Base-by-base conservation (phyloP, 2,888 invertebrate genomes). In the Orthonevra nobilis region DNA sequence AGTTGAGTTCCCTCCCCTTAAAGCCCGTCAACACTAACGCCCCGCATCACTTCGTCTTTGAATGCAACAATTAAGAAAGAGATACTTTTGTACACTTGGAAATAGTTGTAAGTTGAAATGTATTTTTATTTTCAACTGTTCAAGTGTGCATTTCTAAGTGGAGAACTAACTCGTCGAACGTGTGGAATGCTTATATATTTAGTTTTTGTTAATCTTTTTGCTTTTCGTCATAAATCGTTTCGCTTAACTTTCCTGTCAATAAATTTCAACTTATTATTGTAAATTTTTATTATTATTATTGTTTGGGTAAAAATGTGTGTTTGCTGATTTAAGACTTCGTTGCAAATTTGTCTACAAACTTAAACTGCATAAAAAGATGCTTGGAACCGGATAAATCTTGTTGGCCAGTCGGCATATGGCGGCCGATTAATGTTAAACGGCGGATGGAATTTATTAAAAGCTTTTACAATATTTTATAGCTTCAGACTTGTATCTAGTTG, bases 371-470 rank as follows among this genome's bases (percentile, higher is more conserved):
- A n/a, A n/a, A n/a, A n/a, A n/a, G n/a, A 12, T 20, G 9, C 15
- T 12, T 46, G 54, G 26, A 68, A 73, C 79, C 79, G 79, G 79
- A 79, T 68, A 79, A 50, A 56, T 73, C 79, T 73, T 50, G 66
- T 79, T 73, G 64, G 66, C 66, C 20, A 38, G 36, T 23, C 38
- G 34, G 42, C 54, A 73, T 46, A 54, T 63, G 42, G 14, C 32
- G 30, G 56, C 48, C 61, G 72, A 73, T 79, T 68, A 73, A 56
- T 48, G 50, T 46, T 79, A 79, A 79, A 79, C 79, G 79, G 79
- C 79, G 79, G 79, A 79, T 79, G 73, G 73, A 79, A 79, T 73
- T 79, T 72, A 79, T 79, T 79, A 79, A 79, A 79, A 72, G 68
- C 60, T 73, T 46, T 26, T 19, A 50, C 19, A 20, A n/a, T 12